Base-by-base conservation (phyloP, 1,140 invertebrate species). In the Apocrypta bakeri region DNA sequence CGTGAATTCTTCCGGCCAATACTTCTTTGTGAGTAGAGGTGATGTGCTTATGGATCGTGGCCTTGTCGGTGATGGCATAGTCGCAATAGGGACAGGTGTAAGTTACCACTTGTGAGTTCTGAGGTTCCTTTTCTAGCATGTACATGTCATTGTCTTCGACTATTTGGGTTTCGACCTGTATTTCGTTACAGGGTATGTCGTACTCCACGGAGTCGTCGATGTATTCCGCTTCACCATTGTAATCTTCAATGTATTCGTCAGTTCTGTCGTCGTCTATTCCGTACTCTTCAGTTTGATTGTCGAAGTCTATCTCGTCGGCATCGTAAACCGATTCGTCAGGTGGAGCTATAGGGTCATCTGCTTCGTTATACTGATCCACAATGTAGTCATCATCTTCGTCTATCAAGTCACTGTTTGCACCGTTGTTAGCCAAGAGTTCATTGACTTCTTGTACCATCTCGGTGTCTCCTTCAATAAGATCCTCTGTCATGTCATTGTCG, bases 71-170 rank as follows among this genome's bases (percentile, higher is more conserved):
- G 0, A 69, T 8, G 0, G n/a, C 11, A n/a, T 63, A 83, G 0
- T 74, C 25, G 25, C 82, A 83, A 33, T 79, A 77, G 6, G 64
- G 81, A n/a, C 81, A 82, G 17, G n/a, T 71, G 24, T 72, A 82
- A 6, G 68, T 73, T 61, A 40, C 0, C 33, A 12, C 9, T n/a
- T 11, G n/a, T 7, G n/a, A n/a, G 1, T 42, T 21, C 11, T 69
- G 2, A 3, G 79, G 75, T 9, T 84, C 86, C 11, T 83, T 72
- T 0, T 86, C 64, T 1, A 48, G 17, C 1, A 14, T 7, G 11
- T 64, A 11, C 63, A 12, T 6, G n/a, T 64, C n/a, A 7, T 4
- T 24, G 63, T 8, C n/a, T 9, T 64, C 77, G 79, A 6, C 85
- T 71, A 0, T 17, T 7, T 0, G 25, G 1, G 6, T 37, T 69